These are phyloP conservation scores for Luperina testacea DNA, from an alignment of 2,888 invertebrate genomes.

Conservation along the genomic window DNA sequence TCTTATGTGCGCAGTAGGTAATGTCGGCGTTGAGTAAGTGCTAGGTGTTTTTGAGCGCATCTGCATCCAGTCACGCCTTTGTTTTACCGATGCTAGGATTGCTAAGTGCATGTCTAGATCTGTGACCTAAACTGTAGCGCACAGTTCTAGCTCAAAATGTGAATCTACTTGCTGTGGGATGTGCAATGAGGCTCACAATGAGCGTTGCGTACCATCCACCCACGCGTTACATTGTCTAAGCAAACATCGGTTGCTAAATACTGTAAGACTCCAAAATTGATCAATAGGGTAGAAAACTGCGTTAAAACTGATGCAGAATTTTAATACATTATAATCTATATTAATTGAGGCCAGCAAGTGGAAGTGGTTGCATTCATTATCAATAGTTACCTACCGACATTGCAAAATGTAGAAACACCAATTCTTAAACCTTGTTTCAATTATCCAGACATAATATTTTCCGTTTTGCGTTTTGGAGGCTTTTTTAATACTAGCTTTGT, in stretches of 20 bases:
- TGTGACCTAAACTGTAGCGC: conserved; percentile 23
- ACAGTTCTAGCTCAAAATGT: conserved; percentile 16
- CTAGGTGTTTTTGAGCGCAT: conserved; percentile 74
- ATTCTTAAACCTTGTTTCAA: conserved; percentile 67
- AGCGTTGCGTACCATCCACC: conserved; percentile 24
- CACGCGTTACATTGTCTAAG: conserved; percentile 39
- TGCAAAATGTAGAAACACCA: conserved; percentile 76
- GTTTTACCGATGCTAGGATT: conserved; percentile 50
- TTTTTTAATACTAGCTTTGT: conserved; percentile 39
- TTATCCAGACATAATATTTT: conserved; percentile 62
- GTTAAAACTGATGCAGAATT: conserved; percentile 70
- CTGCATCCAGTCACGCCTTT: conserved; percentile 70
- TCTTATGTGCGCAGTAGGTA: conserved; percentile 74
- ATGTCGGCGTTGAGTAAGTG: conserved; percentile 78
- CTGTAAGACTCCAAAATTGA: conserved; percentile 19
- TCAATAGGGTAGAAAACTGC: conserved; percentile 57
- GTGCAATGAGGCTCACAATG: conserved; percentile 24
- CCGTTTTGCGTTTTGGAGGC: conserved; percentile 57
- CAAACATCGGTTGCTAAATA: conserved; percentile 31
- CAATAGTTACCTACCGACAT: conserved; percentile 72
- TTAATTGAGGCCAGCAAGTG: conserved; percentile 85
- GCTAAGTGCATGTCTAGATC: conserved; percentile 26
- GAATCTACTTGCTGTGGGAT: conserved; percentile 30
- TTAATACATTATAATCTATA: conserved; percentile 81
- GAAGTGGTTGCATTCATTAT: conserved; percentile 81